Conservation (phyloP, 64 coral and sea anemone species). For the Orbicella faveolata region DNA sequence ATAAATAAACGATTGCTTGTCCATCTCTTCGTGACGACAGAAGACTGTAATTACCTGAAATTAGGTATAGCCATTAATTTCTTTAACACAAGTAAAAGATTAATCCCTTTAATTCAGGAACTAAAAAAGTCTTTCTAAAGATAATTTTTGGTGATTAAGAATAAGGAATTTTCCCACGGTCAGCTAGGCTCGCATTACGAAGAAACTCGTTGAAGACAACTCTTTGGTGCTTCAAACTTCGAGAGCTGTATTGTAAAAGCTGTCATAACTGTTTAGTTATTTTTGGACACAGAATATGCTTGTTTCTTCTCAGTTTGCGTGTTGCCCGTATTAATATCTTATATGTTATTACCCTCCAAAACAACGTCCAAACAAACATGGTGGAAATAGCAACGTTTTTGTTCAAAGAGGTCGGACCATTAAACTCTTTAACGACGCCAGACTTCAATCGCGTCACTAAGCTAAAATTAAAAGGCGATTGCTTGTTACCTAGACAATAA, state of each 20-base stretch:
- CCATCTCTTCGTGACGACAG: neutral
- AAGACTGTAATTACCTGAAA: neutral
- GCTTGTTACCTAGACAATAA: neutral
- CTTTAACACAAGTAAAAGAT: neutral
- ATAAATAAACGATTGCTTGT: too few relatives aligned
- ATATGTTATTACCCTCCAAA: neutral
- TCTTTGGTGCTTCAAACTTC: neutral
- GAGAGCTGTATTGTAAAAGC: neutral
- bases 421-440: neutral
- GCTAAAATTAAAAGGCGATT: neutral
- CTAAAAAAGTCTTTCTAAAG: neutral
- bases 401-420: neutral
- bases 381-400: neutral
- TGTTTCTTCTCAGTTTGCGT: neutral
- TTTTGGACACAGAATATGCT: neutral
- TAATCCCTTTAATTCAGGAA: constrained; percentile 4
- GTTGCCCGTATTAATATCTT: neutral
- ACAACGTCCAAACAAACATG: neutral
- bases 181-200: neutral
- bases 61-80: neutral
- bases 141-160: constrained; percentile 8
- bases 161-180: constrained; percentile 19
- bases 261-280: neutral
- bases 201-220: neutral
- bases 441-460: neutral